Evolutionary conservation across 2,888 invertebrate species (phyloP).

Genomic region (Chrysina gloriosa): DNA sequence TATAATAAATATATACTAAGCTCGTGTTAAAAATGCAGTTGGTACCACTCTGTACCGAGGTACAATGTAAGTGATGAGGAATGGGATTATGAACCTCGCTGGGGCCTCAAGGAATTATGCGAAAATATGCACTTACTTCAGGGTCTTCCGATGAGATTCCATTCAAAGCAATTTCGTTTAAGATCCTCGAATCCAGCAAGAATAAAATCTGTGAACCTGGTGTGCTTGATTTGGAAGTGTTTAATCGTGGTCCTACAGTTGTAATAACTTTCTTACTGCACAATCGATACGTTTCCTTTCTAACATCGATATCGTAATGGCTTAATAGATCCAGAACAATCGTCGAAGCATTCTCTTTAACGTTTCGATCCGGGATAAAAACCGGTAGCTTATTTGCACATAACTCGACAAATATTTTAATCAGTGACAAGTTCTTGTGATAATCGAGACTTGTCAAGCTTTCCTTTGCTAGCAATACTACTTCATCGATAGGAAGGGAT

Average conservation of each 20-base stretch:
- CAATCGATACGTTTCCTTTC: constrained; percentile 68
- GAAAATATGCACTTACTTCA: constrained; percentile 57
- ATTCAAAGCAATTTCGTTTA: constrained; percentile 75
- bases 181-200: constrained; percentile 69
- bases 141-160: constrained; percentile 68
- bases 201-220: constrained; percentile 68
- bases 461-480: constrained; percentile 67
- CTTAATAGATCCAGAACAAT: constrained; percentile 70
- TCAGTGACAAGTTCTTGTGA: constrained; percentile 69
- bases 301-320: constrained; percentile 69
- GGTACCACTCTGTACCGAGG: background rate
- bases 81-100: too few relatives aligned
- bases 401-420: constrained; percentile 61
- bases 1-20: too few relatives aligned
- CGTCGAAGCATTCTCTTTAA: constrained; percentile 51
- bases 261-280: constrained; percentile 68
- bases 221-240: constrained; percentile 54
- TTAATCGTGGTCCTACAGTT: constrained; percentile 68
- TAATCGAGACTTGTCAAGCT: constrained; percentile 71
- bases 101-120: too few relatives aligned
- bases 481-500: constrained; percentile 56
- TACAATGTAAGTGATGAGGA: too few relatives aligned
- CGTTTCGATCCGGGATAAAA: constrained; percentile 35
- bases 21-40: too few relatives aligned
- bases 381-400: constrained; percentile 55